These are phyloP conservation scores for Thryonomys swinderianus DNA, from an alignment of 2,113 vertebrate species.

Conservation along the genomic window DNA sequence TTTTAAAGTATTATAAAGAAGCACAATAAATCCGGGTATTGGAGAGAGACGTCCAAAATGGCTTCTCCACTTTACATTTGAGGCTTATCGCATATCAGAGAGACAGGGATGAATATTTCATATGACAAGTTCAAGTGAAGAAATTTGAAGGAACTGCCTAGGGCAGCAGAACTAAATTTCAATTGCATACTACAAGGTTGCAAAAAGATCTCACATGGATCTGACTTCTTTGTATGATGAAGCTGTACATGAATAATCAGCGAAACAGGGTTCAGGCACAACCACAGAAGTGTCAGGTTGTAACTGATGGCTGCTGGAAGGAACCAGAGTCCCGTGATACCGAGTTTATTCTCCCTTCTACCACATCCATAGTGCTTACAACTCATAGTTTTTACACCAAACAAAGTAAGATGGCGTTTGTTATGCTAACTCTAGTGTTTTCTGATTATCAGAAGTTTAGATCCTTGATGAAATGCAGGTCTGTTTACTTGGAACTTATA, in stretches of 20 bases:
- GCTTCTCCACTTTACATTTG: constrained; percentile 37
- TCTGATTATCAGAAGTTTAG: constrained; percentile 7
- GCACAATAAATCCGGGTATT: constrained; percentile 18
- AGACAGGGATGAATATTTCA: constrained; percentile 66
- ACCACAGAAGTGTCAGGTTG: neutral
- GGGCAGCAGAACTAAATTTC: constrained; percentile 56
- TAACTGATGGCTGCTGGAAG: constrained; percentile 1
- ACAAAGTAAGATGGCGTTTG: constrained; percentile 45
- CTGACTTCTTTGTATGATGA: constrained; percentile 23
- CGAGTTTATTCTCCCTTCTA: neutral
- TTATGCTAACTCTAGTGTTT: constrained; percentile 12
- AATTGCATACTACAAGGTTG: constrained; percentile 20
- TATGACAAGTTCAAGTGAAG: constrained; percentile 57
- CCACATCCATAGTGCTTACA: neutral
- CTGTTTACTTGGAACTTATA: constrained; percentile 36
- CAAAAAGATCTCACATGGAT: constrained; percentile 46
- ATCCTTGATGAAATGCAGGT: constrained; percentile 8
- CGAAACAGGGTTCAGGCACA: neutral
- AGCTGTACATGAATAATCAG: neutral
- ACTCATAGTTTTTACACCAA: constrained; percentile 56
- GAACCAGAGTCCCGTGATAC: neutral
- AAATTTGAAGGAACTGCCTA: constrained; percentile 57
- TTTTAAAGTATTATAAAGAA: constrained; percentile 43
- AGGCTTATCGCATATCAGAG: constrained; percentile 47
- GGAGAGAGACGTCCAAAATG: constrained; percentile 42